Percentiles rank a stretch among this genome's conserved stretches.
phyloP scores from a whole-genome alignment of 1,140 invertebrate genomes.

The Aradophagus sp. region DNA sequence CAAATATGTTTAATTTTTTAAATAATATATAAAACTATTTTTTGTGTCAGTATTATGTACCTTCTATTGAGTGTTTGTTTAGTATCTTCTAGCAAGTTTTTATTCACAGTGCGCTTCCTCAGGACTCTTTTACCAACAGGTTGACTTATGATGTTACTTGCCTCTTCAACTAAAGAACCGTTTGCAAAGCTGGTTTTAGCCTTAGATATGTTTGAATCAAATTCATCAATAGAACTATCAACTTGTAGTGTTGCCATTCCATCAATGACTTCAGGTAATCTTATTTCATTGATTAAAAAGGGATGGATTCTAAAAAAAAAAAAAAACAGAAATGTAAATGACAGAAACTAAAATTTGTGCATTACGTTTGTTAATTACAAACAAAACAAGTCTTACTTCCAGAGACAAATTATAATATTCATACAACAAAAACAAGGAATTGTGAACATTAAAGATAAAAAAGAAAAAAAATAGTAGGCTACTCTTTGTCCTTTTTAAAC shows the following conservation, averaged over 20 bases:
- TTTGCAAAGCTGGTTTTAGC: too few species aligned
- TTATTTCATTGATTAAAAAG: slow-evolving; percentile 48
- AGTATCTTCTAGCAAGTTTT: slow-evolving; percentile 5
- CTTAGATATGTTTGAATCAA: too few species aligned
- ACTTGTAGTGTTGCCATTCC: slow-evolving; percentile 67
- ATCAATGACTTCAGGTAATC: slow-evolving; percentile 64
- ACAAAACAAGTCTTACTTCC: too few species aligned
- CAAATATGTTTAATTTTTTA: not conserved
- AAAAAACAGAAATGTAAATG: not conserved
- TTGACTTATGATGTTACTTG: too few species aligned
- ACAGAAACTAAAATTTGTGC: not conserved
- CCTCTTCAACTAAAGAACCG: slow-evolving; percentile 16
- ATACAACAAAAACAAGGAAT: too few species aligned
- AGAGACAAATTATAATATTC: too few species aligned
- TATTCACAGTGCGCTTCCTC: slow-evolving; percentile 52
- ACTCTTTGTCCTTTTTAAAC: too few species aligned
- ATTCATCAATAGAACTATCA: slow-evolving; percentile 40
- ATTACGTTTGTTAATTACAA: too few species aligned
- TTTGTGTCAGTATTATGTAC: slow-evolving; percentile 42
- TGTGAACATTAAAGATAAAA: too few species aligned
- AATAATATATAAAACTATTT: slow-evolving; percentile 1
- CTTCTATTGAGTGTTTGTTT: slow-evolving; percentile 61
- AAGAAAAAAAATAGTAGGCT: too few species aligned
- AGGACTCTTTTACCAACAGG: too few species aligned
- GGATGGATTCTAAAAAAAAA: slow-evolving; percentile 33